Percentiles rank a stretch among this genome's conserved stretches.
Evolutionary conservation across 2,113 vertebrate genomes (phyloP).

Genomic region (Ahaetulla prasina): DNA sequence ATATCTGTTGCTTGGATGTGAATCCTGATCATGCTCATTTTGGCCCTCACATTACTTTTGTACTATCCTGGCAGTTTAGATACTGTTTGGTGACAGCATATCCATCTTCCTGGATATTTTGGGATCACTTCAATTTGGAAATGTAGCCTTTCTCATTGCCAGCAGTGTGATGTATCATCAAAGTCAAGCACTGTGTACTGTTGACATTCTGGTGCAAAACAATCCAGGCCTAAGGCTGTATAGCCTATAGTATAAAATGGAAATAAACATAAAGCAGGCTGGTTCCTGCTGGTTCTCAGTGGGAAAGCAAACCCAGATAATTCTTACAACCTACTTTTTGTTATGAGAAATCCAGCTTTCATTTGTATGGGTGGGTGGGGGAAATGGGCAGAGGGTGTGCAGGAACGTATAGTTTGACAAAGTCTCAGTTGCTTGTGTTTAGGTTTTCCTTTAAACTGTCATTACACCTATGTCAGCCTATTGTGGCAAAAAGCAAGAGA

Average conservation of each 20-base stretch:
- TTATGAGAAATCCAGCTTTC: constrained; percentile 36
- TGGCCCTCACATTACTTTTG: constrained; percentile 66
- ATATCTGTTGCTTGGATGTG: constrained; percentile 36
- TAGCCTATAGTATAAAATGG: constrained; percentile 49
- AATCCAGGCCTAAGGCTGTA: constrained; percentile 15
- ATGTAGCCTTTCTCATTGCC: constrained; percentile 38
- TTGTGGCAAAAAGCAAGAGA: constrained; percentile 64
- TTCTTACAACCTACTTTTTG: constrained; percentile 59
- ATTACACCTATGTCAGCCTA: constrained; percentile 76
- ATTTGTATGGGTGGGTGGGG: constrained; percentile 48
- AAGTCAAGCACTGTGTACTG: not conserved
- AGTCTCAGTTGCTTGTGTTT: constrained; percentile 64
- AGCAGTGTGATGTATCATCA: constrained; percentile 48
- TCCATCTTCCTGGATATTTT: constrained; percentile 33
- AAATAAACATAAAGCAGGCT: constrained; percentile 73
- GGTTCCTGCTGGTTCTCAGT: constrained; percentile 79
- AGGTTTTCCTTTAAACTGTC: constrained; percentile 72
- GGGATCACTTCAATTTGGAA: constrained; percentile 39
- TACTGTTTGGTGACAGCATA: constrained; percentile 61
- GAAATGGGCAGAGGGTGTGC: constrained; percentile 33
- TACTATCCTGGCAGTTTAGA: constrained; percentile 67
- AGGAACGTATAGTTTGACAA: constrained; percentile 41
- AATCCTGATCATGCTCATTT: constrained; percentile 81
- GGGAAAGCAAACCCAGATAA: constrained; percentile 53
- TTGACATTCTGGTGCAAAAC: constrained; percentile 38